These are phyloP conservation scores for Nerophis lumbriciformis DNA, from an alignment of 2,113 vertebrate species.

Conservation along the genomic window DNA sequence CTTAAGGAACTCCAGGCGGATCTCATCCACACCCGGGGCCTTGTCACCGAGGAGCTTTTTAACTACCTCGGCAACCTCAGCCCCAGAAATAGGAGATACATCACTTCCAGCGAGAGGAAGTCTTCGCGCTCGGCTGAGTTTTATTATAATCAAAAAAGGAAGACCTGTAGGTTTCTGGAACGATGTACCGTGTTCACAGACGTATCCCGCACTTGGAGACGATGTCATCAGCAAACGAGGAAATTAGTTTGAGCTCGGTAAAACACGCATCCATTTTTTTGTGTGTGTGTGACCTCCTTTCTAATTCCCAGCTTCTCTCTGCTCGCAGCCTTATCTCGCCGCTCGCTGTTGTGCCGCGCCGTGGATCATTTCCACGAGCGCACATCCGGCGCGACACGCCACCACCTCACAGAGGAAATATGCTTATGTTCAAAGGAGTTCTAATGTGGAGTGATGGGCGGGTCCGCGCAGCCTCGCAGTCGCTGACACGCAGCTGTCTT, in stretches of 20 bases:
- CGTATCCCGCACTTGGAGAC: neutral
- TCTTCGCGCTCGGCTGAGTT: slow-evolving; percentile 24
- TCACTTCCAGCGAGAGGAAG: slow-evolving; percentile 27
- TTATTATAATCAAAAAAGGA: slow-evolving; percentile 3
- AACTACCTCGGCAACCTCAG: too few relatives aligned
- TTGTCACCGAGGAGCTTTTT: too few relatives aligned
- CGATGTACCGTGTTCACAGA: slow-evolving; percentile 24
- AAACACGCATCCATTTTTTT: slow-evolving; percentile 38
- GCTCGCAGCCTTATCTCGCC: slow-evolving; percentile 53
- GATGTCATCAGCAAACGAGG: slow-evolving; percentile 20
- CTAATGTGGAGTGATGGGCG: slow-evolving; percentile 72
- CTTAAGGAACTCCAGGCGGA: too few relatives aligned
- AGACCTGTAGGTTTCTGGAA: slow-evolving; percentile 5
- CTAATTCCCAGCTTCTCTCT: slow-evolving; percentile 52
- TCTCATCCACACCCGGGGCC: too few relatives aligned
- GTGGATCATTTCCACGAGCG: slow-evolving; percentile 72
- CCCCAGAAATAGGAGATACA: too few relatives aligned
- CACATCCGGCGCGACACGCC: slow-evolving; percentile 70
- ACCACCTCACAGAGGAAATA: slow-evolving; percentile 66
- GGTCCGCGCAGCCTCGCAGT: slow-evolving; percentile 62
- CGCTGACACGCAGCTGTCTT: slow-evolving; percentile 75
- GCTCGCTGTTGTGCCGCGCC: slow-evolving; percentile 55
- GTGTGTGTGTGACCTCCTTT: slow-evolving; percentile 52
- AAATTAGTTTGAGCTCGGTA: slow-evolving; percentile 59
- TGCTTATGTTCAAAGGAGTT: slow-evolving; percentile 75